phyloP scores from a whole-genome alignment of 2,888 invertebrate genomes.

The Homarus gammarus region DNA sequence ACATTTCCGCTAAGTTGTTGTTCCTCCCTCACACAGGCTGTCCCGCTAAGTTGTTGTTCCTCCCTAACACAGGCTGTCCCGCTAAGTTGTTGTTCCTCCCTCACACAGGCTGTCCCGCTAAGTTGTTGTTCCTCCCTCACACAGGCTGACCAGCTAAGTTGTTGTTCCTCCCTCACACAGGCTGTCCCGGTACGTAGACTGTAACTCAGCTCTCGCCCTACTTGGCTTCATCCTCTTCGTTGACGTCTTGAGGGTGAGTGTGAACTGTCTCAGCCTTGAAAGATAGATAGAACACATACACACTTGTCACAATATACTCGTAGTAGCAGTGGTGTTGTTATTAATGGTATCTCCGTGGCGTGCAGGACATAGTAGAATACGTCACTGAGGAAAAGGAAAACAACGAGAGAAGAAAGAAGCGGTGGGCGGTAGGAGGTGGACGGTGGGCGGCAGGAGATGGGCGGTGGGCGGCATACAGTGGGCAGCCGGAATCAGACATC shows the following conservation, averaged over 20 bases:
- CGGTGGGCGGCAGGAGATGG: neutral
- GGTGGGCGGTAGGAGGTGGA: neutral
- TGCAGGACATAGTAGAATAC: conserved; percentile 50
- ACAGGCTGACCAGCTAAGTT: too few relatives aligned
- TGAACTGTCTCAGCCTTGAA: neutral
- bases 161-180: conserved; percentile 3
- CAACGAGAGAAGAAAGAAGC: neutral
- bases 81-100: too few relatives aligned
- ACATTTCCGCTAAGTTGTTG: too few relatives aligned
- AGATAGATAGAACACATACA: neutral
- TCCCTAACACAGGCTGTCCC: too few relatives aligned
- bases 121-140: too few relatives aligned
- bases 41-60: too few relatives aligned
- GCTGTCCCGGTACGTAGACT: conserved; percentile 54
- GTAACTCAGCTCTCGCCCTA: conserved; percentile 59
- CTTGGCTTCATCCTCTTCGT: conserved; percentile 66
- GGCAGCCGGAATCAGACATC: conserved; percentile 31
- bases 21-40: too few relatives aligned
- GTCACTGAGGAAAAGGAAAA: neutral
- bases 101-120: too few relatives aligned
- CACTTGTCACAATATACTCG: neutral
- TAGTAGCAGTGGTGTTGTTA: too few relatives aligned
- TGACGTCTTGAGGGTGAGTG: conserved; percentile 58
- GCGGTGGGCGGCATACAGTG: neutral
- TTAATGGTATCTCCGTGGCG: neutral